Base-by-base conservation (phyloP, 2,797 vertebrate species). In the Triplophysa bombifrons region DNA sequence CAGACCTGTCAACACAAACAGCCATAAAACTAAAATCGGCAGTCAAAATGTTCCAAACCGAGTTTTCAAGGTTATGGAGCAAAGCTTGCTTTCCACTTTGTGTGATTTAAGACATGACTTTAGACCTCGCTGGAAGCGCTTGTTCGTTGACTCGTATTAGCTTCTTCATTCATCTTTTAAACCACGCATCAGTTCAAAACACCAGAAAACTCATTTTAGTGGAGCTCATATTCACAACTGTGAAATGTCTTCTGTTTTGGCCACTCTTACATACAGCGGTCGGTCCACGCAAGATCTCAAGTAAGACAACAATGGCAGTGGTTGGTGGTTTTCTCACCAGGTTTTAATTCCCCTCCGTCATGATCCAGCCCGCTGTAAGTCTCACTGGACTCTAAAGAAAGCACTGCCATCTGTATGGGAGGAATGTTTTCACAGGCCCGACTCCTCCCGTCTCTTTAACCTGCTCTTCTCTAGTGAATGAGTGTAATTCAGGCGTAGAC, bases 11-110 rank as follows among this genome's bases (percentile, higher is more conserved):
- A 93, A 94, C 92, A 94, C 92, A 92, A 93, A 94, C 90, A 93
- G 90, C 86, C 80, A 90, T 91, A 88, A 90, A 93, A 90, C 89
- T 87, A 82, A 81, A 69, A 46, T 48, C 46, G 78, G 81, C 82
- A 72, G 77, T 65, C 87, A 87, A 87, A 90, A 90, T 89, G 86
- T 93, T 92, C 91, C 90, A 88, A 91, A 91, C 89, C 85, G 92
- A 93, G 89, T 93, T 93, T 92, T 94, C 92, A 94, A 94, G 93
- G 93, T 93, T 93, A 93, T 72, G 87, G 90, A 90, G 87, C 77
- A 25, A 85, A 86, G 88, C 83, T 89, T 75, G 77, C 85, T 55
- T 63, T 20, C 72, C 56, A 22, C 19, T 74, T 82, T 22, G 74
- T 78, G 83, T 81, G 82, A 34, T 34, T 25, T 53, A 25, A 30